Percentiles rank a stretch among this genome's conserved stretches.
Evolutionary conservation across 1,140 invertebrate genomes (phyloP).

Genomic region (Musca vetustissima): DNA sequence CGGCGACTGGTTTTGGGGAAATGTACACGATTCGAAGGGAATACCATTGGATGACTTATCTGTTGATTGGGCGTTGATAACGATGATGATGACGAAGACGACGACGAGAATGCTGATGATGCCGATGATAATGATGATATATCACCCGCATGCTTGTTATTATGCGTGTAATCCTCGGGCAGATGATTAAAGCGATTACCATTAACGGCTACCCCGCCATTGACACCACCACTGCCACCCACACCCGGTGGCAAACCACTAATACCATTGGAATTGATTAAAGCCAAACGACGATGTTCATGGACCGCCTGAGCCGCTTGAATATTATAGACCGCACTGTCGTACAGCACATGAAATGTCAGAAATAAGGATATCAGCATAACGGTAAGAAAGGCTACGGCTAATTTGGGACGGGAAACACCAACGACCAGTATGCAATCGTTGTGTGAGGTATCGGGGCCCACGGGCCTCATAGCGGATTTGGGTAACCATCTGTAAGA

Average conservation of each 20-base stretch:
- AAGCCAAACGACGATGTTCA: slow-evolving; percentile 36
- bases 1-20: slow-evolving; percentile 59
- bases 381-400: slow-evolving; percentile 73
- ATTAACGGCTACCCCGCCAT: background rate
- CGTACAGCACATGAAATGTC: slow-evolving; percentile 79
- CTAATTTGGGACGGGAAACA: slow-evolving; percentile 76
- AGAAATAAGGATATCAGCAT: slow-evolving; percentile 76
- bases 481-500: slow-evolving; percentile 72
- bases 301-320: slow-evolving; percentile 57
- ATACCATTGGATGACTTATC: slow-evolving; percentile 55
- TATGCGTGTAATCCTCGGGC: slow-evolving; percentile 12
- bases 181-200: slow-evolving; percentile 11
- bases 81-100: slow-evolving; percentile 38
- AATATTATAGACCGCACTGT: slow-evolving; percentile 77
- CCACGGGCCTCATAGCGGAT: slow-evolving; percentile 73
- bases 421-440: slow-evolving; percentile 79
- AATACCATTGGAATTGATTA: slow-evolving; percentile 29
- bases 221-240: slow-evolving; percentile 24
- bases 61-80: slow-evolving; percentile 40
- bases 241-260: slow-evolving; percentile 5
- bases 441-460: slow-evolving; percentile 67
- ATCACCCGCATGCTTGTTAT: slow-evolving; percentile 13
- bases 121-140: slow-evolving; percentile 31
- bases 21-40: slow-evolving; percentile 56
- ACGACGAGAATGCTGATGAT: slow-evolving; percentile 30